Conservation (phyloP, 1,140 invertebrate species). For the Drosophila mojavensis region DNA sequence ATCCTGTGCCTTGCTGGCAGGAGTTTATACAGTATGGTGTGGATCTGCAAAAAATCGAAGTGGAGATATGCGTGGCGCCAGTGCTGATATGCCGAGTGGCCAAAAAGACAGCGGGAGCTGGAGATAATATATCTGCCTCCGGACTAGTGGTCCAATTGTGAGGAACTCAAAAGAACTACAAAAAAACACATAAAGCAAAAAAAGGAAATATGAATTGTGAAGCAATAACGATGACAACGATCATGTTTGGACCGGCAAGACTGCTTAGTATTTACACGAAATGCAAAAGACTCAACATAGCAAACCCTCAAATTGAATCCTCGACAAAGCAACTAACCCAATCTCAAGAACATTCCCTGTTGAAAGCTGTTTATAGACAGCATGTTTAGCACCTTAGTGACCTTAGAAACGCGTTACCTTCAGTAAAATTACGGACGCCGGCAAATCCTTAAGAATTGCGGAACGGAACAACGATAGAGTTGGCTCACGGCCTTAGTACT, state of each 20-base stretch:
- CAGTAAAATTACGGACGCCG: conserved; percentile 28
- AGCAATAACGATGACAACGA: conserved; percentile 27
- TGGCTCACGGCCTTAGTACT: conserved; percentile 38
- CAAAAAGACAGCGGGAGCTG: conserved; percentile 93
- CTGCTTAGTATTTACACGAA: conserved; percentile 63
- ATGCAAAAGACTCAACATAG: conserved; percentile 62
- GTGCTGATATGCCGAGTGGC: conserved; percentile 93
- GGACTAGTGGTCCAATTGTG: conserved; percentile 91
- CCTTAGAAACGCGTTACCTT: conserved; percentile 81
- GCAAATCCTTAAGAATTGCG: conserved; percentile 38
- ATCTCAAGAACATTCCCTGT: conserved; percentile 48
- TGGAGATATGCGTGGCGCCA: conserved; percentile 92
- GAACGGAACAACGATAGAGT: conserved; percentile 58
- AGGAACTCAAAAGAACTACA: not conserved
- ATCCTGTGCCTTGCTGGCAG: conserved; percentile 93
- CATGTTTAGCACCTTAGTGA: conserved; percentile 79
- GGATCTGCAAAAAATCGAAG: conserved; percentile 73
- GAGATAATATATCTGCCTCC: conserved; percentile 95
- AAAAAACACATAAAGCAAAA: too few species aligned
- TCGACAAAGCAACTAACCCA: conserved; percentile 1
- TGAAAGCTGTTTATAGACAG: conserved; percentile 50
- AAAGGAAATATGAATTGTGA: not conserved
- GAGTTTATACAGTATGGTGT: conserved; percentile 86
- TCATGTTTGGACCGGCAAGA: conserved; percentile 47
- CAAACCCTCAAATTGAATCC: conserved; percentile 22